Evolutionary conservation across 2,888 invertebrate genomes (phyloP), one percentile per base, ranked within the genome.

Genomic region (Fissipunctia ypsillon): DNA sequence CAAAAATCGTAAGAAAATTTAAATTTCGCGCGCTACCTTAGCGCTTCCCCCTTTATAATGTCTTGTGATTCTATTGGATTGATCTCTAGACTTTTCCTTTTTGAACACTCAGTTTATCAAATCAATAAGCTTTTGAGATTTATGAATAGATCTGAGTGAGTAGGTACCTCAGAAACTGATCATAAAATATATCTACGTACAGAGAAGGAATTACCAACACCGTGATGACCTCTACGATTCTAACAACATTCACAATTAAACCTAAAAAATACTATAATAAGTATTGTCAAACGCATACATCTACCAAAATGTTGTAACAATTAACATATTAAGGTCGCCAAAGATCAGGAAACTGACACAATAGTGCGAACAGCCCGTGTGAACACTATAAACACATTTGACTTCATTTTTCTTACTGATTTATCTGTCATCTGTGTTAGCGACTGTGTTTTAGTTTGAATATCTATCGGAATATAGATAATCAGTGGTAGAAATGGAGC

Each of bases 321-420:
- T 81, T 81, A 80, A 76, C 82, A 69, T 78, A 86, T 80, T 86
- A 86, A 86, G 83, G 85, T 61, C 83, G 16, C 50, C 71, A 35
- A 63, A 67, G 72, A 85, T 83, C 85, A 85, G 87, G 87, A 87
- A 85, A 87, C 75, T 38, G 12, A 73, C 19, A 86, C 86, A 86
- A 86, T 86, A 65, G 81, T 86, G 88, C 80, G 88, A 88, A 88
- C 75, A 63, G 19, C 16, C 22, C 84, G 85, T 87, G 81, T 60
- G 86, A 84, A 86, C 76, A 65, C 25, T 43, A 64, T 54, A 71
- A 77, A 81, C 61, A 50, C 60, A 75, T 78, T 76, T 68, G 70
- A 54, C 54, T 73, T 57, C 71, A 83, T 83, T 83, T 83, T 77
- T 83, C 69, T 83, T 35, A 28, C 38, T 64, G 25, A 69, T 67